Evolutionary conservation across 2,113 vertebrate species (phyloP).

Genomic region (Erpornis zantholeuca): DNA sequence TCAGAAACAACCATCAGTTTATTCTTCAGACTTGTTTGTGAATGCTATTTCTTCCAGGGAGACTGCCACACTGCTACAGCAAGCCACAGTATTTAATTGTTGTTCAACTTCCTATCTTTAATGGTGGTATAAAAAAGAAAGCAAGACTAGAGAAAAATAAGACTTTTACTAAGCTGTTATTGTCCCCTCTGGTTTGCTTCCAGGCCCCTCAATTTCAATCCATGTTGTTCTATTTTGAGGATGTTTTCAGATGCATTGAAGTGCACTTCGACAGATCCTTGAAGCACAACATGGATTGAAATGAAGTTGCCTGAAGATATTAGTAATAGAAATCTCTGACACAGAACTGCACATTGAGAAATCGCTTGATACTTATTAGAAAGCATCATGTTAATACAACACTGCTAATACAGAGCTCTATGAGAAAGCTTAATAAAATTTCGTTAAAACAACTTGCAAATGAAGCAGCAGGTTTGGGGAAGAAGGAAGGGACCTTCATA

Average conservation of each 20-base stretch:
- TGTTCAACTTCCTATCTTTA: not conserved
- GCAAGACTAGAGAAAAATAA: not conserved
- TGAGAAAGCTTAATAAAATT: not conserved
- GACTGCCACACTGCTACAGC: not conserved
- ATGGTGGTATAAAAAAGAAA: not conserved
- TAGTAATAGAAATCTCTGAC: not conserved
- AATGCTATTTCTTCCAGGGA: not conserved
- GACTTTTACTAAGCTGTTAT: not conserved
- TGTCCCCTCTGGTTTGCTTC: not conserved
- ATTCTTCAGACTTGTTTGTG: not conserved
- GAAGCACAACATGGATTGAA: not conserved
- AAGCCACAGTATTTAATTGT: not conserved
- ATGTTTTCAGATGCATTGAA: not conserved
- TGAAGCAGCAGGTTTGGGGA: not conserved
- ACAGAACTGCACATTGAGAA: not conserved
- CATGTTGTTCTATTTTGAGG: not conserved
- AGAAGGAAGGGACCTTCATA: not conserved
- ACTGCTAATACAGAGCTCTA: not conserved
- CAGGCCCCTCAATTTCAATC: conserved; percentile 37
- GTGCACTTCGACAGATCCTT: conserved; percentile 7
- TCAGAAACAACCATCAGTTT: not conserved
- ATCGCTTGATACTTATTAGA: conserved; percentile 20
- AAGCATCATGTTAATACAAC: not conserved
- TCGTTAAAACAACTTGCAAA: not conserved
- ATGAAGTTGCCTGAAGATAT: conserved; percentile 10